A percentile compares a stretch with the other conserved stretches of the same genome.
Evolutionary conservation across 2,888 invertebrate species (phyloP).

Genomic region (Aplocera efformata): DNA sequence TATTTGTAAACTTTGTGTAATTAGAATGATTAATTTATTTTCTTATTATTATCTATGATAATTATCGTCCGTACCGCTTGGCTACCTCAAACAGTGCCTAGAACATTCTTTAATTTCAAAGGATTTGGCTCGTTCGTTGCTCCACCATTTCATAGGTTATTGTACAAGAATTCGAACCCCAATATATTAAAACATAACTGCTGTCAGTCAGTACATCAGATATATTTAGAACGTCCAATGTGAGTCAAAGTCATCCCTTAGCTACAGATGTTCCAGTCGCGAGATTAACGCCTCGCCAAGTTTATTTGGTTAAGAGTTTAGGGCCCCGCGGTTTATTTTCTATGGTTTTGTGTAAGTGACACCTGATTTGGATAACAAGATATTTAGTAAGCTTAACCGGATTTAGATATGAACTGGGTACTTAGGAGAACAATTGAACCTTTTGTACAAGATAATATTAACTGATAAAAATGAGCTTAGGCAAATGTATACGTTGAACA

Average conservation of each 20-base stretch:
- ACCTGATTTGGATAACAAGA: conserved; percentile 66
- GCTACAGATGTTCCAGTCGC: conserved; percentile 60
- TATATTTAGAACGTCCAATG: conserved; percentile 7
- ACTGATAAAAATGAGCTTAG: too few species aligned
- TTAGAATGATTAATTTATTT: too few species aligned
- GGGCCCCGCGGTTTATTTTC: conserved; percentile 64
- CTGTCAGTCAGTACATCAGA: background rate
- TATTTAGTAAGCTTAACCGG: conserved; percentile 19
- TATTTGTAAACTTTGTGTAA: too few species aligned
- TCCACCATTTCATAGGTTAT: too few species aligned
- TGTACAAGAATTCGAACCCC: background rate
- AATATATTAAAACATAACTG: background rate
- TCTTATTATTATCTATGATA: too few species aligned
- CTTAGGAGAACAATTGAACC: background rate
- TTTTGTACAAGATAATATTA: too few species aligned
- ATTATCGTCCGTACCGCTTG: too few species aligned
- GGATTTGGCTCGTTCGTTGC: too few species aligned
- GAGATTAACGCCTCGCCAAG: conserved; percentile 62
- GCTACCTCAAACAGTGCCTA: too few species aligned
- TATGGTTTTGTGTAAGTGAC: conserved; percentile 59
- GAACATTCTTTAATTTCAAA: too few species aligned
- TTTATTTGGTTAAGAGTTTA: conserved; percentile 77
- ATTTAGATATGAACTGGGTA: conserved; percentile 10
- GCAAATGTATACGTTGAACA: too few species aligned
- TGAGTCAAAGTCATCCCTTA: conserved; percentile 46